Conservation (phyloP, 1,140 invertebrate species). For the Pomacea maculata region DNA sequence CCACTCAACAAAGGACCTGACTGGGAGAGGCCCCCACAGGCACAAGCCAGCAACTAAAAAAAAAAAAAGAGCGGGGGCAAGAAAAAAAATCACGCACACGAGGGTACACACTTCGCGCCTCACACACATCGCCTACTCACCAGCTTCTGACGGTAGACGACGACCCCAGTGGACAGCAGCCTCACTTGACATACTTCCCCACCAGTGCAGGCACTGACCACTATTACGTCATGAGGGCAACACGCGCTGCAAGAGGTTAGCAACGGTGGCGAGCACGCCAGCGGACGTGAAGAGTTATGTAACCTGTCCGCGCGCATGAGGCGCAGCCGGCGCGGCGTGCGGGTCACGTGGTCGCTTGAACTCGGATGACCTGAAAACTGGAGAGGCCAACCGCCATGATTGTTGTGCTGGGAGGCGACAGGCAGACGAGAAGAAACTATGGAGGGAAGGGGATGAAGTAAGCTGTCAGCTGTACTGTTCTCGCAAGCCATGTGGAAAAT, state of each 20-base stretch:
- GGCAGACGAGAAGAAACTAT: no score
- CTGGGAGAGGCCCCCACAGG: neutral
- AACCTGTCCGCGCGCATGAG: constrained; percentile 10
- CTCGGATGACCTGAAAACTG: constrained; percentile 15
- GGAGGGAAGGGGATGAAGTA: no score
- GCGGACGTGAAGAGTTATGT: constrained; percentile 8
- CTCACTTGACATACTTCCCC: constrained; percentile 13
- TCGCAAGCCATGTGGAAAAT: no score
- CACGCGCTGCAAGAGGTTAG: neutral
- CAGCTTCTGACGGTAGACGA: neutral
- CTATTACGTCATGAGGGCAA: constrained; percentile 4
- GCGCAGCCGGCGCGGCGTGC: constrained; percentile 2
- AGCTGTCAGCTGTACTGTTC: no score
- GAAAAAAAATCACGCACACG: neutral
- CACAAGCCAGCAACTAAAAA: neutral
- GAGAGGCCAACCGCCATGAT: neutral
- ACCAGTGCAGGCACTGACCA: neutral
- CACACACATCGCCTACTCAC: neutral
- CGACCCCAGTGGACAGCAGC: neutral
- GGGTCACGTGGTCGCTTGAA: constrained; percentile 11
- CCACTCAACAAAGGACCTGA: constrained; percentile 3
- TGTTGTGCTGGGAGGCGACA: neutral
- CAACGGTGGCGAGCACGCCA: neutral
- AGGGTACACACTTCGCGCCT: no score
- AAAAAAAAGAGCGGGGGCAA: neutral